Conservation (phyloP, 1,140 invertebrate genomes). For the Zaprionus davidi region DNA sequence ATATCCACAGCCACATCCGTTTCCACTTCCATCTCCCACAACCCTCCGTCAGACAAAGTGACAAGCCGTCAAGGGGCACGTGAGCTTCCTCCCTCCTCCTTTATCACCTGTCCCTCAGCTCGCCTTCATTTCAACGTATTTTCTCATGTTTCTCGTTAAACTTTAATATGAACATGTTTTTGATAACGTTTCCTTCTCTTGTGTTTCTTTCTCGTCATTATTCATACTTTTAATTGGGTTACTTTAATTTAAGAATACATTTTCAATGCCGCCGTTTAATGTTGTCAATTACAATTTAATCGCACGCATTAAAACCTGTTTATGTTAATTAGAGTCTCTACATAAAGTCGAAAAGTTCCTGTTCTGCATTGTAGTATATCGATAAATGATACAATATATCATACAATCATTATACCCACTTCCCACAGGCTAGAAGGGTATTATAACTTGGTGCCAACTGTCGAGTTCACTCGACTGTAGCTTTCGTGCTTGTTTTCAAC, state of each 20-base stretch:
- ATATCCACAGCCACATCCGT: background rate
- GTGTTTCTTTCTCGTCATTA: conserved; percentile 5
- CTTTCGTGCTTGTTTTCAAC: background rate
- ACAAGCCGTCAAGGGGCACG: conserved; percentile 46
- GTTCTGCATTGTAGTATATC: background rate
- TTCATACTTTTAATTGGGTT: conserved; percentile 39
- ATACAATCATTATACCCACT: too few relatives aligned
- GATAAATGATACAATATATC: background rate
- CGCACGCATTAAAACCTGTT: background rate
- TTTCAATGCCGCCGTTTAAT: conserved; percentile 3
- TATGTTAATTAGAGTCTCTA: background rate
- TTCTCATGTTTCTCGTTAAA: conserved; percentile 29
- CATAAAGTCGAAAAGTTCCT: background rate
- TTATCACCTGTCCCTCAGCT: background rate
- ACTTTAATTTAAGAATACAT: background rate
- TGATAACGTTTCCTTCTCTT: conserved; percentile 7
- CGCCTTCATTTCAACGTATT: conserved; percentile 1
- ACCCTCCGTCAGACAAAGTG: conserved; percentile 19
- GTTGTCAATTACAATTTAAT: conserved; percentile 18
- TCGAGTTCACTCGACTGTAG: too few relatives aligned
- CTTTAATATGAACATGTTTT: conserved; percentile 33
- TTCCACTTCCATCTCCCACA: background rate
- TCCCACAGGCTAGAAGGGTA: too few relatives aligned
- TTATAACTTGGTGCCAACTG: too few relatives aligned
- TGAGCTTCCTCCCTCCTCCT: conserved; percentile 17